These are phyloP conservation scores for Antigone vipio DNA, from an alignment of 2,113 vertebrate species.

Conservation along the genomic window DNA sequence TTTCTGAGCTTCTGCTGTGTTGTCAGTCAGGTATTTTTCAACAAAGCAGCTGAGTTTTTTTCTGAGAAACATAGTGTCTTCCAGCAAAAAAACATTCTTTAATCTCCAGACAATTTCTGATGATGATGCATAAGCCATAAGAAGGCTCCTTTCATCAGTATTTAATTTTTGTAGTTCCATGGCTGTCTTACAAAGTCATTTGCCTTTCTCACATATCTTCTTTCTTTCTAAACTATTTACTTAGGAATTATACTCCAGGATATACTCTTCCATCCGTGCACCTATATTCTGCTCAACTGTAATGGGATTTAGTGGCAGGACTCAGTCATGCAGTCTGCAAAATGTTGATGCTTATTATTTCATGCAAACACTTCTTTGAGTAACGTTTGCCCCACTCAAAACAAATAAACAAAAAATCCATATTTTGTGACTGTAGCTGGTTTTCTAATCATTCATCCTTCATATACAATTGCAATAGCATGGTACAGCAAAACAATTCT, in stretches of 20 bases:
- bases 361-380: background rate
- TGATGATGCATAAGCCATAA: background rate
- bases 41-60: background rate
- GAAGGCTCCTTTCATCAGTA: background rate
- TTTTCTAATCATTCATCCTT: background rate
- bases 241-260: background rate
- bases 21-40: background rate
- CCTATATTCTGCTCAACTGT: background rate
- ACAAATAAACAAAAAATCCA: background rate
- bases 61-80: background rate
- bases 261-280: background rate
- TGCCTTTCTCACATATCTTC: background rate
- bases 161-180: background rate
- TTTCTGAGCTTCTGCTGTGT: background rate
- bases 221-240: background rate
- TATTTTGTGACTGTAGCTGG: background rate
- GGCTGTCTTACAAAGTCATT: background rate
- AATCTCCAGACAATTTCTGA: background rate
- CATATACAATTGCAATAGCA: background rate
- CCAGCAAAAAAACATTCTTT: background rate
- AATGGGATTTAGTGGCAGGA: background rate
- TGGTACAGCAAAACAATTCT: background rate
- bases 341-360: background rate
- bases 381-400: background rate
- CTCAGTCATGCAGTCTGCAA: background rate